These are phyloP conservation scores for Drosophila sucinea DNA, from an alignment of 1,140 invertebrate species.

Conservation along the genomic window DNA sequence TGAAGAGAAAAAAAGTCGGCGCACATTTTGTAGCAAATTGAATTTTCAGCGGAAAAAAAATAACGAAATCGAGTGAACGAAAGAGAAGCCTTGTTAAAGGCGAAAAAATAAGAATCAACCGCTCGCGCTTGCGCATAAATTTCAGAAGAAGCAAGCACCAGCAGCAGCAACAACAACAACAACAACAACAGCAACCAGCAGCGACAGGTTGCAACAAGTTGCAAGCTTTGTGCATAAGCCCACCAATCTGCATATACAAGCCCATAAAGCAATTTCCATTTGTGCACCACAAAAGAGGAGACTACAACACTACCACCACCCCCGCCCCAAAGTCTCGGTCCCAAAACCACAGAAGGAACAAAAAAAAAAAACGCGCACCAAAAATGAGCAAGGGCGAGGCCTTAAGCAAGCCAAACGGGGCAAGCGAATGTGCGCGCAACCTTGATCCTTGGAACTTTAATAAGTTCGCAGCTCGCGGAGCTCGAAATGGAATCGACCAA, in stretches of 20 bases:
- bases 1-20: slow-evolving; percentile 40
- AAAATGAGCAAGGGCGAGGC: slow-evolving; percentile 36
- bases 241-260: slow-evolving; percentile 82
- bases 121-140: slow-evolving; percentile 80
- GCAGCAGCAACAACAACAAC: slow-evolving; percentile 51
- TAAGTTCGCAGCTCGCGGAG: slow-evolving; percentile 74
- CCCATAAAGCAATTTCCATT: slow-evolving; percentile 82
- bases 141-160: slow-evolving; percentile 44
- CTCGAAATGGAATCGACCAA: slow-evolving; percentile 33
- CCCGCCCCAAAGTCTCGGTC: slow-evolving; percentile 17
- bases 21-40: slow-evolving; percentile 82
- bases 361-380: slow-evolving; percentile 15
- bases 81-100: slow-evolving; percentile 72
- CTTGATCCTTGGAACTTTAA: slow-evolving; percentile 82
- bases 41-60: slow-evolving; percentile 78
- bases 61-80: slow-evolving; percentile 26
- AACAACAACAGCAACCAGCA: slow-evolving; percentile 55
- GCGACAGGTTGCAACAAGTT: slow-evolving; percentile 52
- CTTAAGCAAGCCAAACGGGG: slow-evolving; percentile 16
- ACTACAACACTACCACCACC: slow-evolving; percentile 10
- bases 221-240: slow-evolving; percentile 36
- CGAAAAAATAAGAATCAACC: slow-evolving; percentile 81
- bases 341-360: not conserved
- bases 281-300: slow-evolving; percentile 62
- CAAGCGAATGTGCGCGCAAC: slow-evolving; percentile 40